phyloP scores from a whole-genome alignment of 1,140 invertebrate species.

The Pseudobourletiella spinata region DNA sequence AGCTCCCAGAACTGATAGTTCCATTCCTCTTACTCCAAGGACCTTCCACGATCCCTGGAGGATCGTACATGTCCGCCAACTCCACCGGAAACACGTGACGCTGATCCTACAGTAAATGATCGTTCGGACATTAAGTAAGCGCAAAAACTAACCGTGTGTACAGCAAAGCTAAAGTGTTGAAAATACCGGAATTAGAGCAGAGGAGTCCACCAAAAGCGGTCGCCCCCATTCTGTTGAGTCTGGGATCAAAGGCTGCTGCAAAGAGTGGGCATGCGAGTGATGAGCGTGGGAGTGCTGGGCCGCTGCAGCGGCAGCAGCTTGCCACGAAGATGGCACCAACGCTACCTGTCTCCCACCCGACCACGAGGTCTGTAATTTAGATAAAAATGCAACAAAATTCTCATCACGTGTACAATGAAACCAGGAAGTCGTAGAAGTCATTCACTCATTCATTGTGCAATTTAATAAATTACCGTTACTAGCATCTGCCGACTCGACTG shows the following conservation, averaged over 20 bases:
- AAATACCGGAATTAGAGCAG: conserved; percentile 44
- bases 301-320: conserved; percentile 60
- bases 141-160: neutral
- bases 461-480: conserved; percentile 44
- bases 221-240: conserved; percentile 63
- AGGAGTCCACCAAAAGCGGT: conserved; percentile 69
- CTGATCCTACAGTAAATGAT: conserved; percentile 37
- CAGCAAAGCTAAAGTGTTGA: neutral
- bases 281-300: conserved; percentile 47
- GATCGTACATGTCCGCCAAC: conserved; percentile 49
- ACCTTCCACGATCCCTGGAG: conserved; percentile 47
- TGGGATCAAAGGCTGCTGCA: conserved; percentile 55
- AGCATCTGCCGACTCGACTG: conserved; percentile 46
- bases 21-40: conserved; percentile 35
- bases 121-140: conserved; percentile 1
- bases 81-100: conserved; percentile 54
- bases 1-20: conserved; percentile 4
- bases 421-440: too few species aligned
- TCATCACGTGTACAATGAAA: neutral
- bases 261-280: conserved; percentile 31
- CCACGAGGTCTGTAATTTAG: conserved; percentile 69
- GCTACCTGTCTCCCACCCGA: conserved; percentile 62
- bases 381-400: neutral
- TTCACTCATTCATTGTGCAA: too few species aligned
- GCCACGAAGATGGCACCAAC: conserved; percentile 79